A percentile compares a stretch with the other conserved stretches of the same genome.
Conservation (phyloP, 2,888 invertebrate species). For the Lasioglossum oenotherae region DNA sequence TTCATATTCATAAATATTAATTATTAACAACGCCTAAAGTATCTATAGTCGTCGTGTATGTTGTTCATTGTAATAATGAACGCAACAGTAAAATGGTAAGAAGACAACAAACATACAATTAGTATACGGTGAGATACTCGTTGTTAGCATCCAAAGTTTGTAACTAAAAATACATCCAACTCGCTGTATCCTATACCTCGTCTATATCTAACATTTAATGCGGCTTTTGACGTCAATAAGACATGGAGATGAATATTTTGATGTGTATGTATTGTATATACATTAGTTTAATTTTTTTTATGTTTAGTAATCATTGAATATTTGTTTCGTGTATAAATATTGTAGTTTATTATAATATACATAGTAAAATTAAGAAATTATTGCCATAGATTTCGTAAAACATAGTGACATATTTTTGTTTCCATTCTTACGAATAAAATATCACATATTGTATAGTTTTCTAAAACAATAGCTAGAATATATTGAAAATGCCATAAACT, state of each 20-base stretch:
- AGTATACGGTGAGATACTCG: neutral
- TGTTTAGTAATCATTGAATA: slow-evolving; percentile 51
- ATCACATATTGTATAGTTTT: slow-evolving; percentile 36
- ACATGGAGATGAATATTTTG: slow-evolving; percentile 53
- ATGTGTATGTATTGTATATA: slow-evolving; percentile 27
- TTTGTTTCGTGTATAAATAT: slow-evolving; percentile 61
- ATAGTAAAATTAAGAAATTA: slow-evolving; percentile 30
- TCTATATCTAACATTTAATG: neutral
- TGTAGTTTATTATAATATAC: slow-evolving; percentile 26
- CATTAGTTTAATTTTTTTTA: slow-evolving; percentile 39
- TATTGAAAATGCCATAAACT: slow-evolving; percentile 39
- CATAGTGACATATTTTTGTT: slow-evolving; percentile 52
- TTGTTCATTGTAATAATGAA: neutral
- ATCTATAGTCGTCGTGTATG: neutral
- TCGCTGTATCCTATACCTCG: slow-evolving; percentile 4
- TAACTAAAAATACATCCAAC: neutral
- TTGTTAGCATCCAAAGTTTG: neutral
- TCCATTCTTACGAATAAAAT: slow-evolving; percentile 34
- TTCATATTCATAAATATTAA: neutral
- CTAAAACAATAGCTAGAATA: slow-evolving; percentile 29
- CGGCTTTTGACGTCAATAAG: slow-evolving; percentile 49
- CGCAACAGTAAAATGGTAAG: neutral
- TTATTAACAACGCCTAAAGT: neutral
- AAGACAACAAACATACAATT: neutral
- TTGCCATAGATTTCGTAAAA: slow-evolving; percentile 32